Conservation (phyloP, 2,888 invertebrate species). For the Glomeris marginata region DNA sequence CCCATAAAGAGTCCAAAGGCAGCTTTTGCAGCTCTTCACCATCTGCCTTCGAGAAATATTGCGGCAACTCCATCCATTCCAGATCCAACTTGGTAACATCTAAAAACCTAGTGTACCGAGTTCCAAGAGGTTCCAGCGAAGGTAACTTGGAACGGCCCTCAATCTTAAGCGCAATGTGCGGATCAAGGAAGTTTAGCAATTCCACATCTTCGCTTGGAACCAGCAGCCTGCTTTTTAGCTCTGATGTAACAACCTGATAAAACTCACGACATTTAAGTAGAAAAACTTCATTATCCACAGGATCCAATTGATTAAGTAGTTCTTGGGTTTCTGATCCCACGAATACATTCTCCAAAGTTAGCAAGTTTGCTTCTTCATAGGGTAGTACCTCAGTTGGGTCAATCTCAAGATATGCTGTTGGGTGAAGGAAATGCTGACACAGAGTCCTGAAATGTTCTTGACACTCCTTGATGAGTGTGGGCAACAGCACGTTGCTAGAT, state of each 20-base stretch:
- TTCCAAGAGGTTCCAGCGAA: slow-evolving; percentile 1
- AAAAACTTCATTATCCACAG: slow-evolving; percentile 3
- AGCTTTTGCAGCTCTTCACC: slow-evolving; percentile 7
- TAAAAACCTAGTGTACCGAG: not conserved
- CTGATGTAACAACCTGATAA: slow-evolving; percentile 1
- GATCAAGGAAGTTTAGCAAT: slow-evolving; percentile 8
- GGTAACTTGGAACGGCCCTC: slow-evolving; percentile 3
- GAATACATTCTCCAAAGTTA: slow-evolving; percentile 6
- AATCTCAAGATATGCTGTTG: slow-evolving; percentile 5
- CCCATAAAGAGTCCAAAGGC: slow-evolving; percentile 11
- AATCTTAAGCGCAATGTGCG: not conserved
- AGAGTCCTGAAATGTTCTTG: slow-evolving; percentile 2
- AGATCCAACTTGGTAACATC: slow-evolving; percentile 2
- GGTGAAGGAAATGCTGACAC: slow-evolving; percentile 10
- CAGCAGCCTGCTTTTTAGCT: slow-evolving; percentile 4
- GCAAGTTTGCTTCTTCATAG: slow-evolving; percentile 1
- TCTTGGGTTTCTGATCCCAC: slow-evolving; percentile 4
- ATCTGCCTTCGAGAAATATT: slow-evolving; percentile 7
- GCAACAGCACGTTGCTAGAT: not conserved
- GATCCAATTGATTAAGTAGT: slow-evolving; percentile 1
- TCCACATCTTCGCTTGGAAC: not conserved
- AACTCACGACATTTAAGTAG: slow-evolving; percentile 7
- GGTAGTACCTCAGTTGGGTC: slow-evolving; percentile 2
- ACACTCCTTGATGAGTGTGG: slow-evolving; percentile 1
- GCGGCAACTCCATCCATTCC: slow-evolving; percentile 4